These are phyloP conservation scores for Papilio glaucus DNA, from an alignment of 1,140 invertebrate species.

Conservation along the genomic window DNA sequence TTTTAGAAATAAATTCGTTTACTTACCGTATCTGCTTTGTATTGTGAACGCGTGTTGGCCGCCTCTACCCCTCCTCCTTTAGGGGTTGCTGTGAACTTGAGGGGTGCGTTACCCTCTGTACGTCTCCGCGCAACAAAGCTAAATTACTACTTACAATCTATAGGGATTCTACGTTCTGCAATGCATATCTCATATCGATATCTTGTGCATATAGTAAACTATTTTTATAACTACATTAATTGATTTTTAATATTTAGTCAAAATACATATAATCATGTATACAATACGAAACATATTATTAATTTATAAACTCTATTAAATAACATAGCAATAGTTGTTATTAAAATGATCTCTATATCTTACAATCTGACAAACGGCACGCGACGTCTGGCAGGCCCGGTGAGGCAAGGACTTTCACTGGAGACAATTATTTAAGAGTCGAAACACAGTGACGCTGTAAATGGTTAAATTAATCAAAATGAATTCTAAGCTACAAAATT, in stretches of 20 bases:
- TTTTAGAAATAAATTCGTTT: constrained; percentile 35
- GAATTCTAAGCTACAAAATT: not conserved
- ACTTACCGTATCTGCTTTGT: constrained; percentile 36
- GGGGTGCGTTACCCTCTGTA: constrained; percentile 73
- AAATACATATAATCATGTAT: not conserved
- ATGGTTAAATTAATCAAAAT: not conserved
- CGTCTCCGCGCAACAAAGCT: constrained; percentile 45
- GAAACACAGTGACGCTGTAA: constrained; percentile 30
- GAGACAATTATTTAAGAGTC: constrained; percentile 47
- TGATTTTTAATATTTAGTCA: too few species aligned
- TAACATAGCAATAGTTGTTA: constrained; percentile 7
- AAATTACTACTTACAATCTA: constrained; percentile 13
- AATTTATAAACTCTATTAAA: constrained; percentile 2
- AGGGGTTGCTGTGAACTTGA: constrained; percentile 64
- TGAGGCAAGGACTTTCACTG: constrained; percentile 66
- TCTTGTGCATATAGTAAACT: too few species aligned
- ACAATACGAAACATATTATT: not conserved
- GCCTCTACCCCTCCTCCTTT: constrained; percentile 52
- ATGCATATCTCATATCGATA: not conserved
- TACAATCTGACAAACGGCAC: constrained; percentile 53
- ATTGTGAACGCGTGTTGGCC: constrained; percentile 51
- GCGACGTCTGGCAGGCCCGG: constrained; percentile 48
- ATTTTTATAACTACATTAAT: too few species aligned
- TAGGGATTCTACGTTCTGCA: not conserved
- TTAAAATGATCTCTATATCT: constrained; percentile 41